Base-by-base conservation (phyloP, 2,888 invertebrate genomes). In the Tethea ocularis region DNA sequence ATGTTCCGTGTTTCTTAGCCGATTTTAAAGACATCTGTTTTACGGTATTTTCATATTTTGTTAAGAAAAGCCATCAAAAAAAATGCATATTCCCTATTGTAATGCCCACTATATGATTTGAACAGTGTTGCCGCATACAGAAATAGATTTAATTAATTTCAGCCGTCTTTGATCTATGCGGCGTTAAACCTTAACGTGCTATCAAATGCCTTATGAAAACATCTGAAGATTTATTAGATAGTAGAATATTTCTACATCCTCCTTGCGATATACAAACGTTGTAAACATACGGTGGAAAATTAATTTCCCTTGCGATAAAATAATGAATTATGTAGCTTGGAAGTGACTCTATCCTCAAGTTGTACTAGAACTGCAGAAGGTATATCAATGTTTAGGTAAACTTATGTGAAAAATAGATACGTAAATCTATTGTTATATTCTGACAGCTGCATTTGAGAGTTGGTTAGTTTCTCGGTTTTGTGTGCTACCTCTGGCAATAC, bases 101-200 rank as follows among this genome's bases (percentile, higher is more conserved):
- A 2, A 41, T 20, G 41, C 41, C 41, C n/a, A 20, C 46, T 46
- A 46, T 20, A 46, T 46, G 20, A 46, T 46, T 20, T 20, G 17
- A 46, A 46, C 52, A 52, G 26, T 51, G 52, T 52, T 52, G 29
- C 51, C 15, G 22, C 10, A 29, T 57, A 6, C 60, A 63, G 69
- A 68, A 69, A 72, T 76, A 72, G 67, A 68, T 72, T 65, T 72
- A 69, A 65, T 62, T 71, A 67, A 73, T 72, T 69, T 60, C 60
- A 57, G 5, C 51, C 53, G 56, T 29, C 70, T 78, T 77, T 79
- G 79, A 79, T 78, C 78, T 74, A 56, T 46, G 20, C 17, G 17
- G 46, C 6, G 20, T 41, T 46, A 46, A 46, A 46, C 20, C 10
- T 46, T 46, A 20, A 17, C 46, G 17, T 46, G 46, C 46, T 46